Percentiles rank a stretch among this genome's conserved stretches.
phyloP scores from a whole-genome alignment of 2,888 invertebrate genomes.

The Chloroclystis v-ata region DNA sequence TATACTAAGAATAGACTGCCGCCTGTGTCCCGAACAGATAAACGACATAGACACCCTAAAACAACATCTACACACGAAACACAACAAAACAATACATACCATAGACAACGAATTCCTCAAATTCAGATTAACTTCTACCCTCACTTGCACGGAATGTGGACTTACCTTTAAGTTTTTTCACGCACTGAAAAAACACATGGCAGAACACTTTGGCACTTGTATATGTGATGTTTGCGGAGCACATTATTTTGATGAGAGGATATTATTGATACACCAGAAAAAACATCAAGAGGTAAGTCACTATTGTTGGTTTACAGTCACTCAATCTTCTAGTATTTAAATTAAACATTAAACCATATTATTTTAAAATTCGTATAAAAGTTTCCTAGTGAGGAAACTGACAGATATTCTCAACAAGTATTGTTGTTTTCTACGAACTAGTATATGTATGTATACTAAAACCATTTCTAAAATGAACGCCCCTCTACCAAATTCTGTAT shows the following conservation, averaged over 20 bases:
- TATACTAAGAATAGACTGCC: constrained; percentile 53
- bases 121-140: constrained; percentile 46
- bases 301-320: too few relatives aligned
- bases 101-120: constrained; percentile 53
- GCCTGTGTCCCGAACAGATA: constrained; percentile 49
- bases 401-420: too few relatives aligned
- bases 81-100: constrained; percentile 42
- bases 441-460: too few relatives aligned
- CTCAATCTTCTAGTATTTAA: too few relatives aligned
- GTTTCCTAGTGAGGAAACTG: too few relatives aligned
- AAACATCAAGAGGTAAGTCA: constrained; percentile 60
- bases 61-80: constrained; percentile 42
- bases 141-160: constrained; percentile 51
- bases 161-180: constrained; percentile 54
- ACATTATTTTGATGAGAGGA: constrained; percentile 65
- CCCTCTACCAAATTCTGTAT: too few relatives aligned
- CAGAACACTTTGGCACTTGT: constrained; percentile 60
- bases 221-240: constrained; percentile 67
- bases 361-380: too few relatives aligned
- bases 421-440: too few relatives aligned
- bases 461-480: too few relatives aligned
- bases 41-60: constrained; percentile 46
- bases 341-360: too few relatives aligned
- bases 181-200: constrained; percentile 62
- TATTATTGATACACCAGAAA: constrained; percentile 63